Conservation (phyloP, 2,888 invertebrate genomes). For the Pelosia muscerda region DNA sequence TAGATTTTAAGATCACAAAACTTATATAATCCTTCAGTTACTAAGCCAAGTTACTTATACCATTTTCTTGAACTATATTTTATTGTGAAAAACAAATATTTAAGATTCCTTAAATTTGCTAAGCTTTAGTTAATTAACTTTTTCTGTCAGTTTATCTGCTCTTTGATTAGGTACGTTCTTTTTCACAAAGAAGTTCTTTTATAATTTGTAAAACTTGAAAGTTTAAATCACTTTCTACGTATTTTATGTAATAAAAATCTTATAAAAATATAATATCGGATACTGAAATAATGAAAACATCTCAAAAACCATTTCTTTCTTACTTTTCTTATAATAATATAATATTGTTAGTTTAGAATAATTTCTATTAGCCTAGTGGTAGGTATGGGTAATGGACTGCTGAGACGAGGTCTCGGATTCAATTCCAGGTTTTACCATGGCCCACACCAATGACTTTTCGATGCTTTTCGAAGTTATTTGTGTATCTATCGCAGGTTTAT, state of each 20-base stretch:
- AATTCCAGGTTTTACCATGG: too few relatives aligned
- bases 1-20: background rate
- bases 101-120: background rate
- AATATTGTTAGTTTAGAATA: too few relatives aligned
- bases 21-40: background rate
- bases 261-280: background rate
- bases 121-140: background rate
- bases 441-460: too few relatives aligned
- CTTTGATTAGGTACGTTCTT: background rate
- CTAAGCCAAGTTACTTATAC: too few relatives aligned
- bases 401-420: too few relatives aligned
- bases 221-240: background rate
- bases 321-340: background rate
- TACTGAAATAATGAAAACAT: too few relatives aligned
- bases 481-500: too few relatives aligned
- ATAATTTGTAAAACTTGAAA: background rate
- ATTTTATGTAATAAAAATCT: background rate
- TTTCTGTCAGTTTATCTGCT: background rate
- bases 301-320: too few relatives aligned
- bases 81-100: background rate
- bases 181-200: background rate
- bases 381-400: too few relatives aligned
- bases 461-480: too few relatives aligned
- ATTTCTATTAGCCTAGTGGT: too few relatives aligned
- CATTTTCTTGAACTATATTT: background rate